Percentiles rank a stretch among this genome's conserved stretches.
These are phyloP conservation scores for Ceratothoa steindachneri DNA, from an alignment of 2,888 invertebrate species.

Conservation along the genomic window DNA sequence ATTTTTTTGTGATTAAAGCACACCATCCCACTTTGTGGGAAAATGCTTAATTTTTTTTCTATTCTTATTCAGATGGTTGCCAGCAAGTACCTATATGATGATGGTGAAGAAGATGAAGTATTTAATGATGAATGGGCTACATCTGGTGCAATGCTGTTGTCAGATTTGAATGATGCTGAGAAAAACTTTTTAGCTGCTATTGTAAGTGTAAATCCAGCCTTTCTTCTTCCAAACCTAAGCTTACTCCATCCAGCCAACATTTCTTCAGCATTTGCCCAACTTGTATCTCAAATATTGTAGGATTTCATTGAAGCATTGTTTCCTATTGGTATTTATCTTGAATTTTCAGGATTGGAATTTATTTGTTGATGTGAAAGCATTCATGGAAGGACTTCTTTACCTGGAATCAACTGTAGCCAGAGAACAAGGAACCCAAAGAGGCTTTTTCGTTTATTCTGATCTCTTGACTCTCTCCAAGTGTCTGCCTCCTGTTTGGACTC, in stretches of 20 bases:
- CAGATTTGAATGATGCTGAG: slow-evolving; percentile 76
- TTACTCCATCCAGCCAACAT: too few species aligned
- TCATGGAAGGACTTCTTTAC: slow-evolving; percentile 66
- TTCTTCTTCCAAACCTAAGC: neutral
- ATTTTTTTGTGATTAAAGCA: too few species aligned
- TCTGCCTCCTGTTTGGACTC: slow-evolving; percentile 48
- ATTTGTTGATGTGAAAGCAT: slow-evolving; percentile 70
- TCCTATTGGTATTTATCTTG: too few species aligned
- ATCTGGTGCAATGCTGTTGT: slow-evolving; percentile 69
- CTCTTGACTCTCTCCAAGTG: slow-evolving; percentile 60
- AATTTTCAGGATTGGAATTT: slow-evolving; percentile 84
- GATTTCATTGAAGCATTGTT: too few species aligned
- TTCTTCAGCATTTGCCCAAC: too few species aligned
- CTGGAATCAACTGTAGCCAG: slow-evolving; percentile 70
- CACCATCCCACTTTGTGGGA: too few species aligned
- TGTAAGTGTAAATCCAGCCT: slow-evolving; percentile 59
- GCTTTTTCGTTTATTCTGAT: slow-evolving; percentile 80
- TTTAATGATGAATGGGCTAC: slow-evolving; percentile 89
- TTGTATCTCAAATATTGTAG: too few species aligned
- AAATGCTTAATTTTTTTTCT: too few species aligned
- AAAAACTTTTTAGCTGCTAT: slow-evolving; percentile 82
- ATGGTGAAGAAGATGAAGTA: slow-evolving; percentile 86
- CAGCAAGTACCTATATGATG: slow-evolving; percentile 90
- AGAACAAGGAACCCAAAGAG: slow-evolving; percentile 66
- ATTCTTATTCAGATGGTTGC: slow-evolving; percentile 84